Percentiles rank a stretch among this genome's conserved stretches.
Evolutionary conservation across 2,797 vertebrate genomes (phyloP).

Genomic region (Phyllotis vaccarum): DNA sequence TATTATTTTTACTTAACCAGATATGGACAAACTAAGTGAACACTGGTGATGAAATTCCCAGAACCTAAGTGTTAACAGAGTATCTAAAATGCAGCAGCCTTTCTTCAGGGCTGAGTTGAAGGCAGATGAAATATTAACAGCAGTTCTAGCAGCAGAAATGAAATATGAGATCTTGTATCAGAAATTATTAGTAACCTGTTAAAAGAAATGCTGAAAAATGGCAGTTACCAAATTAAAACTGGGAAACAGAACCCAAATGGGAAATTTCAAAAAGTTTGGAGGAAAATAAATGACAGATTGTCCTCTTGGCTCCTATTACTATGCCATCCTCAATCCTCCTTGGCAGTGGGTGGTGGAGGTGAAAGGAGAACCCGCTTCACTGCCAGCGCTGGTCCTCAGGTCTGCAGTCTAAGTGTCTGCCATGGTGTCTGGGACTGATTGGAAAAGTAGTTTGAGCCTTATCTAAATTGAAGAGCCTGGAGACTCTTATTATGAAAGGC

Average conservation of each 20-base stretch:
- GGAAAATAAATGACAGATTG: slow-evolving; percentile 87
- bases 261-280: slow-evolving; percentile 89
- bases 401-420: slow-evolving; percentile 82
- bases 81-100: slow-evolving; percentile 59
- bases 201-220: slow-evolving; percentile 88
- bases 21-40: slow-evolving; percentile 75
- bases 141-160: slow-evolving; percentile 86
- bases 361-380: slow-evolving; percentile 83
- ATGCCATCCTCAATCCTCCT: slow-evolving; percentile 84
- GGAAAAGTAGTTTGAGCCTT: slow-evolving; percentile 79
- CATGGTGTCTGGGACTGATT: slow-evolving; percentile 81
- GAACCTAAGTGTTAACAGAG: slow-evolving; percentile 81
- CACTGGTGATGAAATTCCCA: slow-evolving; percentile 73
- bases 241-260: slow-evolving; percentile 87
- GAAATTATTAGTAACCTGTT: slow-evolving; percentile 90
- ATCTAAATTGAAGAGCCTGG: slow-evolving; percentile 81
- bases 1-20: slow-evolving; percentile 82
- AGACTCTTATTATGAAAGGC: slow-evolving; percentile 78
- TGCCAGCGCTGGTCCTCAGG: slow-evolving; percentile 81
- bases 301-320: slow-evolving; percentile 86
- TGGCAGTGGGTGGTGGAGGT: slow-evolving; percentile 75
- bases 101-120: slow-evolving; percentile 82
- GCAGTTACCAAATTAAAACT: slow-evolving; percentile 89
- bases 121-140: slow-evolving; percentile 90
- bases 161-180: slow-evolving; percentile 88